These are phyloP conservation scores for Venturia canescens DNA, from an alignment of 1,140 invertebrate species.

Conservation along the genomic window DNA sequence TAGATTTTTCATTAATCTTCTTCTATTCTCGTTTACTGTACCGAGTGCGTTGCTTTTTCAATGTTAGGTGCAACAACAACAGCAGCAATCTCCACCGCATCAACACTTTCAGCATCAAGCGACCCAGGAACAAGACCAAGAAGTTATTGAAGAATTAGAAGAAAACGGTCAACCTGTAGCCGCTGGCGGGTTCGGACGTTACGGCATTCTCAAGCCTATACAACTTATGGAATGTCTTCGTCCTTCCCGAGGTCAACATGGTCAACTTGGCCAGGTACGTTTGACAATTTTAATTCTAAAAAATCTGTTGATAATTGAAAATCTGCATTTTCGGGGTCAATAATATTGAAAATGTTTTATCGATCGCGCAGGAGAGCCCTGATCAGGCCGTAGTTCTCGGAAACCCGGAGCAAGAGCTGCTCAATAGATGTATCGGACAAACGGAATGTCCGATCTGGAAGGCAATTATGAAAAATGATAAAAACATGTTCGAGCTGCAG, in stretches of 20 bases:
- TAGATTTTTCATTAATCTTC: background rate
- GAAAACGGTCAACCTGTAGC: conserved; percentile 37
- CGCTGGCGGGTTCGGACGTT: conserved; percentile 26
- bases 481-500: conserved; percentile 71
- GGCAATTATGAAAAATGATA: conserved; percentile 71
- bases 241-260: conserved; percentile 28
- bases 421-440: conserved; percentile 34
- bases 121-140: conserved; percentile 62
- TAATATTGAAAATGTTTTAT: background rate
- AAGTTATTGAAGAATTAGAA: conserved; percentile 22
- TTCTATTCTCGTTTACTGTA: conserved; percentile 1
- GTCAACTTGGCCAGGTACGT: conserved; percentile 28
- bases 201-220: conserved; percentile 36
- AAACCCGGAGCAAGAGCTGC: conserved; percentile 20
- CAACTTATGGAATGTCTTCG: conserved; percentile 41
- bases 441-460: conserved; percentile 69
- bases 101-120: conserved; percentile 70
- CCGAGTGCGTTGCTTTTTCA: conserved; percentile 44
- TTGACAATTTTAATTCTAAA: background rate
- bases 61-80: conserved; percentile 73
- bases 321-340: too few species aligned
- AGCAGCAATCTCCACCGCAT: conserved; percentile 68
- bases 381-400: conserved; percentile 21
- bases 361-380: conserved; percentile 14
- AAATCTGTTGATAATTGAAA: background rate